A percentile compares a stretch with the other conserved stretches of the same genome.
phyloP scores from a whole-genome alignment of 37 sponge, comb jelly and placozoan genomes.

The Axinella damicornis region DNA sequence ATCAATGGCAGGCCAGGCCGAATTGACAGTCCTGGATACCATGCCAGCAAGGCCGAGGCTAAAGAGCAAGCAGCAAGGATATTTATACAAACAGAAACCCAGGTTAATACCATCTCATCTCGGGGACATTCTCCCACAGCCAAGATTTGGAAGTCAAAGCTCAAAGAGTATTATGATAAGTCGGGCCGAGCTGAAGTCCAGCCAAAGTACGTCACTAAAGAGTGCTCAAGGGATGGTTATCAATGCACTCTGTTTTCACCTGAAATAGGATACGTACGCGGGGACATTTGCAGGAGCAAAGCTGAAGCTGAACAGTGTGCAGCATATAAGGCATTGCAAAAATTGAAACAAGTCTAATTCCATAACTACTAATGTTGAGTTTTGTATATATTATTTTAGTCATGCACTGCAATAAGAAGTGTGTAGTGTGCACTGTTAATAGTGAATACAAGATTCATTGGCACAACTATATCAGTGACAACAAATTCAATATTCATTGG shows the following conservation, averaged over 20 bases:
- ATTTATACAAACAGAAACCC: background rate
- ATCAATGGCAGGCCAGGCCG: background rate
- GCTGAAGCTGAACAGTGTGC: slow-evolving; percentile 32
- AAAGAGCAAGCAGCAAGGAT: slow-evolving; percentile 6
- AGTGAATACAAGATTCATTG: too few relatives aligned
- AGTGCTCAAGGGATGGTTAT: background rate
- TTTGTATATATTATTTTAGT: too few relatives aligned
- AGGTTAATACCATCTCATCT: too few relatives aligned
- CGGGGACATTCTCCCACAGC: background rate
- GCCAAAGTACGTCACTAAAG: background rate
- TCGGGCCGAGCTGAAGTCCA: too few relatives aligned
- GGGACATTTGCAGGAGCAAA: slow-evolving; percentile 8
- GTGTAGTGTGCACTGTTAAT: too few relatives aligned
- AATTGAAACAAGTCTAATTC: background rate
- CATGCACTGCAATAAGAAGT: too few relatives aligned
- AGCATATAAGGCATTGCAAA: slow-evolving; percentile 14
- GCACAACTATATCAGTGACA: too few relatives aligned
- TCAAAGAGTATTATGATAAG: background rate
- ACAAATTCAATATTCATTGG: too few relatives aligned
- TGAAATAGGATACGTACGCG: background rate
- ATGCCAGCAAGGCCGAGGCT: background rate
- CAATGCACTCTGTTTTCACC: background rate
- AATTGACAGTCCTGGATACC: slow-evolving; percentile 7
- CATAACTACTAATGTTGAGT: too few relatives aligned
- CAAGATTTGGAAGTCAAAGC: background rate